Conservation (phyloP, 1,140 invertebrate species). For the Schlechtendalia chinensis region DNA sequence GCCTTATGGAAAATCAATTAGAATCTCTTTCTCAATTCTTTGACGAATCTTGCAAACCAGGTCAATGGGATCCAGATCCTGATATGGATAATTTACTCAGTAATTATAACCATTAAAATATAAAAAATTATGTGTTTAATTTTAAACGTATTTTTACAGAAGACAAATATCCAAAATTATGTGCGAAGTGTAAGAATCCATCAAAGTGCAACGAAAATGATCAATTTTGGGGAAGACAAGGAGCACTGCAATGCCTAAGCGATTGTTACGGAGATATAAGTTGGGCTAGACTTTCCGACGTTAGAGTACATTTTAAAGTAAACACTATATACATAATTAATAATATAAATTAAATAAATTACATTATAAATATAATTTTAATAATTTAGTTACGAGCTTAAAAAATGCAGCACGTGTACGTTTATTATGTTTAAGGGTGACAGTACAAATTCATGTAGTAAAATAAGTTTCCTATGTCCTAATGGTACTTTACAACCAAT, state of each 20-base stretch:
- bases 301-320: constrained; percentile 66
- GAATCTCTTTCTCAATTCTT: constrained; percentile 70
- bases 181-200: constrained; percentile 66
- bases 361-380: background rate
- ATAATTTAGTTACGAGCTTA: background rate
- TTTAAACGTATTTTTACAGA: constrained; percentile 29
- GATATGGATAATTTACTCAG: constrained; percentile 67
- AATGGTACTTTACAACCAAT: constrained; percentile 71
- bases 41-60: constrained; percentile 73
- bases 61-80: constrained; percentile 72
- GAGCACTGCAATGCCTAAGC: constrained; percentile 74
- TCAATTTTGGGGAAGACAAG: constrained; percentile 76
- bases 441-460: constrained; percentile 55
- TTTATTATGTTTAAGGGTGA: constrained; percentile 44
- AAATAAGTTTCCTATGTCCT: constrained; percentile 74
- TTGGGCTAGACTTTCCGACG: constrained; percentile 71
- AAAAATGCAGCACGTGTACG: background rate
- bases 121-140: background rate
- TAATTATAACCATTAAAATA: constrained; percentile 55
- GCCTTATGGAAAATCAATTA: constrained; percentile 71
- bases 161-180: constrained; percentile 67
- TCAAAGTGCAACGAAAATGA: constrained; percentile 66
- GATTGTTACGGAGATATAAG: constrained; percentile 75
- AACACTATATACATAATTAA: constrained; percentile 25
- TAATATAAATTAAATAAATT: background rate